Conservation (phyloP, 2,113 vertebrate species). For the Erythrocercus mccallii region DNA sequence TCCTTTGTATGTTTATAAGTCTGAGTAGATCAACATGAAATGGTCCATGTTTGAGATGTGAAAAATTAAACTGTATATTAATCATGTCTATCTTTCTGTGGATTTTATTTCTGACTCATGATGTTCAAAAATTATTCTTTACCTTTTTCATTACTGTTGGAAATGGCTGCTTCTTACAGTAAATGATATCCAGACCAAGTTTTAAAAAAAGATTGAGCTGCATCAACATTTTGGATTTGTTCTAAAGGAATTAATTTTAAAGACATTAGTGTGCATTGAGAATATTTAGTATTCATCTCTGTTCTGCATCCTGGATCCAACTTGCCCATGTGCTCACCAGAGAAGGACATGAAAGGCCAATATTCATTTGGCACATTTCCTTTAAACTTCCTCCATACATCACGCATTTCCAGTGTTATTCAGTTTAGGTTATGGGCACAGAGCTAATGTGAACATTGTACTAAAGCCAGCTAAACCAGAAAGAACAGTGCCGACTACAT, state of each 20-base stretch:
- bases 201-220: not conserved
- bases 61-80: not conserved
- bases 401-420: not conserved
- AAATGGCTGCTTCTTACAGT: not conserved
- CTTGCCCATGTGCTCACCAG: not conserved
- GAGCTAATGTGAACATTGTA: slow-evolving; percentile 3
- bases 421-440: not conserved
- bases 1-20: not conserved
- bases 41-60: not conserved
- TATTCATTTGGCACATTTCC: slow-evolving; percentile 12
- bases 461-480: slow-evolving; percentile 5
- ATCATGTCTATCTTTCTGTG: not conserved
- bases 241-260: not conserved
- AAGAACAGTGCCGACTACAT: not conserved
- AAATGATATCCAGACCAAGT: not conserved
- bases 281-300: not conserved
- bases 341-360: slow-evolving; percentile 2
- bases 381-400: not conserved
- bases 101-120: not conserved
- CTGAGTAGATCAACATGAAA: not conserved
- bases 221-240: not conserved
- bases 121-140: not conserved
- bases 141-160: not conserved
- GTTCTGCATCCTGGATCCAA: not conserved
- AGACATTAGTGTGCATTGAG: not conserved